Percentiles rank a stretch among this genome's conserved stretches.
These are phyloP conservation scores for Lepidochitona cinerea DNA, from an alignment of 2,888 invertebrate genomes.

Conservation along the genomic window DNA sequence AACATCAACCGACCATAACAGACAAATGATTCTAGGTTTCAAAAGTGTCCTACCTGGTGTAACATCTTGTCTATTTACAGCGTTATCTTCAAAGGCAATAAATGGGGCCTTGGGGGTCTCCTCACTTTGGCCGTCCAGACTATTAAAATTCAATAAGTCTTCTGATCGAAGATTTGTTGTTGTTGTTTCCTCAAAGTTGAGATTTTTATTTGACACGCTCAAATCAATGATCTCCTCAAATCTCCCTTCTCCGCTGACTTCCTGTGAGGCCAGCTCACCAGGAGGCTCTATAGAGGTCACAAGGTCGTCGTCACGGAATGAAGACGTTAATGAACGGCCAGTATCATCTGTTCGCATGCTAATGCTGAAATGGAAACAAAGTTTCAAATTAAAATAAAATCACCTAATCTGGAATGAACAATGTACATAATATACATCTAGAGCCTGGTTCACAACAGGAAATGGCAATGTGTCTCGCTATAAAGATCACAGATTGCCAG, in stretches of 20 bases:
- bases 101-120: slow-evolving; percentile 47
- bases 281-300: slow-evolving; percentile 27
- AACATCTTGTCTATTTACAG: slow-evolving; percentile 58
- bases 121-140: slow-evolving; percentile 33
- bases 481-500: too few relatives aligned
- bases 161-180: slow-evolving; percentile 30
- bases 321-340: slow-evolving; percentile 38
- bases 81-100: slow-evolving; percentile 62
- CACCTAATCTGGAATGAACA: too few relatives aligned
- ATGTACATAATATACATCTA: too few relatives aligned
- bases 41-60: slow-evolving; percentile 22
- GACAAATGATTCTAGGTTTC: too few relatives aligned
- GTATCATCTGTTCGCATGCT: slow-evolving; percentile 31
- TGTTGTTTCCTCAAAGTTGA: slow-evolving; percentile 33
- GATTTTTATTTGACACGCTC: slow-evolving; percentile 42
- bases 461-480: too few relatives aligned
- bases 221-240: slow-evolving; percentile 62
- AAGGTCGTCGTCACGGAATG: slow-evolving; percentile 38
- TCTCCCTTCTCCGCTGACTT: slow-evolving; percentile 21
- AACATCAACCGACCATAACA: too few relatives aligned
- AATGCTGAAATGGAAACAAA: slow-evolving; percentile 27
- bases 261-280: slow-evolving; percentile 19
- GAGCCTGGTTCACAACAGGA: too few relatives aligned
- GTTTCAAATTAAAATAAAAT: too few relatives aligned
- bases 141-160: slow-evolving; percentile 52